Conservation (phyloP, 2,797 vertebrate species). For the Betta splendens region DNA sequence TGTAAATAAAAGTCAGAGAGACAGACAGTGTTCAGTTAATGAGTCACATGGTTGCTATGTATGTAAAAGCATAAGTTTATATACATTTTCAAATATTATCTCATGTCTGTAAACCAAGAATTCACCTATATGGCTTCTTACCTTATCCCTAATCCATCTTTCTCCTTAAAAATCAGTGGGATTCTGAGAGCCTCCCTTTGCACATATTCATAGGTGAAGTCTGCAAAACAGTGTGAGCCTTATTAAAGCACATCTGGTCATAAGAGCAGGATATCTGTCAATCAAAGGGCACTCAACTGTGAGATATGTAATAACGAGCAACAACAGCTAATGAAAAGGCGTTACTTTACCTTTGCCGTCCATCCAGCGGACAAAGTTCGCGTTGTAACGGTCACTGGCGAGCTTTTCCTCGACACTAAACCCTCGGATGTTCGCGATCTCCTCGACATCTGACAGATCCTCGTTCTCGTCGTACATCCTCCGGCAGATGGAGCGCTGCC, state of each 20-base stretch:
- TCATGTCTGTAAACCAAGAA: not conserved
- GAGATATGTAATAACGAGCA: not conserved
- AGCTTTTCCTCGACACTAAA: conserved; percentile 96
- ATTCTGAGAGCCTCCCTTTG: conserved; percentile 92
- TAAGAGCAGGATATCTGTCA: not conserved
- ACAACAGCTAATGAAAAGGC: not conserved
- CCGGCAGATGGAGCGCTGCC: conserved; percentile 90
- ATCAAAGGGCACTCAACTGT: not conserved
- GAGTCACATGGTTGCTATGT: not conserved
- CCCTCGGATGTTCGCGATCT: conserved; percentile 91
- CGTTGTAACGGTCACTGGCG: conserved; percentile 83
- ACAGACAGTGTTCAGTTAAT: conserved; percentile 22
- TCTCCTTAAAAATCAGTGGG: conserved; percentile 93
- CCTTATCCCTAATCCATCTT: conserved; percentile 95
- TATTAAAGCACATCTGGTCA: not conserved
- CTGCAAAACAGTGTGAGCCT: conserved; percentile 76
- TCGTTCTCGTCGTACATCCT: conserved; percentile 95
- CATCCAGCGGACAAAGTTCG: conserved; percentile 88
- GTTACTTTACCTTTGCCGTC: conserved; percentile 89
- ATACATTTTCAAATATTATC: not conserved
- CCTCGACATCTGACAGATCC: conserved; percentile 94
- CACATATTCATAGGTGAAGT: conserved; percentile 97
- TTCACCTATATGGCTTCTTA: conserved; percentile 72
- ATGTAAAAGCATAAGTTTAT: conserved; percentile 2
- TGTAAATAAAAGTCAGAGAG: conserved; percentile 35